Base-by-base conservation (phyloP, 2,797 vertebrate species). In the Alectoris magna region DNA sequence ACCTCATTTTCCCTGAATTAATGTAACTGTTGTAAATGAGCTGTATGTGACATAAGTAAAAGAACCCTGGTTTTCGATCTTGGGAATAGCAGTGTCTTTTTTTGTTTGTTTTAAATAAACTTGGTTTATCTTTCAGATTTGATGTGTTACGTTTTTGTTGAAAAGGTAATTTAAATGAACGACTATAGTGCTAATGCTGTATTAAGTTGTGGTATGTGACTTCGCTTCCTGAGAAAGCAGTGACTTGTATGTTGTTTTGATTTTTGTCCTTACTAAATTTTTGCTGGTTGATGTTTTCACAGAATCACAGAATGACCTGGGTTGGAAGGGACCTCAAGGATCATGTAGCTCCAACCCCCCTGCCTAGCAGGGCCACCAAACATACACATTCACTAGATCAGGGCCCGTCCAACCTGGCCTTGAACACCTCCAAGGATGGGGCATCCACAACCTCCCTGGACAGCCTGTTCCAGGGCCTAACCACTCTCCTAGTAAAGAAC, bases 41-140 rank as follows among this genome's bases (percentile, higher is more conserved):
- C 68, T 87, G 34, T 24, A 82, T 95, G 77, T 92, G 38, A 76
- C 27, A 86, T 87, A 21, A 66, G 74, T 93, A 82, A 91, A 93
- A 91, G 48, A 63, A 75, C 49, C 62, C 11, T n/a, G 82, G 18
- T 79, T 81, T 94, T 44, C 43, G 55, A 2, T 55, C 64, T 70
- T 89, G 41, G 62, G 27, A 79, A 14, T 89, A 95, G 34, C 17
- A 46, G 26, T 75, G 60, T 96, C 49, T 84, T 15, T 53, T 84
- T 15, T 77, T 79, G 73, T 60, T 94, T 91, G 74, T 96, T 95
- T 94, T 85, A 94, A 97, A 97, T 97, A 97, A 97, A 98, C 74
- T 78, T 73, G 66, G 18, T 49, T 83, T 93, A 58, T 94, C 70
- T 84, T 95, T 96, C 74, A 63, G 21, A 19, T 84, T 92, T 85